Conservation (phyloP, 2,113 vertebrate species). For the Triplophysa dalaica region DNA sequence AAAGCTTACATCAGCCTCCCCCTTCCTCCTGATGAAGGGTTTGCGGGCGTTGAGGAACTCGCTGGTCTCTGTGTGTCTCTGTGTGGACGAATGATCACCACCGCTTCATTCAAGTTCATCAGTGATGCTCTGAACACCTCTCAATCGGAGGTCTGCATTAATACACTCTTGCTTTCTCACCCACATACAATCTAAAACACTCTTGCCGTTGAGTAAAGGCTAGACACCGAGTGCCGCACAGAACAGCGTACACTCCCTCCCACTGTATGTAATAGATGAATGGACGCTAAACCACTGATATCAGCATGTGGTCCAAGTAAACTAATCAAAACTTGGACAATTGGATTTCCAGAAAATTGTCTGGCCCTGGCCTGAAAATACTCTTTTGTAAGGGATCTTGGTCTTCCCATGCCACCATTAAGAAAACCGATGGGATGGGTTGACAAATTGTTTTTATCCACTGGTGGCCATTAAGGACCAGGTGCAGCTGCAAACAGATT, state of each 20-base stretch:
- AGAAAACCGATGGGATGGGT: constrained; percentile 7
- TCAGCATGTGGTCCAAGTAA: constrained; percentile 9
- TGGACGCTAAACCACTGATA: constrained; percentile 27
- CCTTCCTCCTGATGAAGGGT: constrained; percentile 24
- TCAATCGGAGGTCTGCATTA: constrained; percentile 12
- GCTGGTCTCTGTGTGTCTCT: not conserved
- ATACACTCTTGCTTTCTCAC: not conserved
- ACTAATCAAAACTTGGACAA: constrained; percentile 16
- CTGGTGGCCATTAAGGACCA: constrained; percentile 1
- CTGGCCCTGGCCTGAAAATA: not conserved
- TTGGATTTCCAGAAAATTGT: not conserved
- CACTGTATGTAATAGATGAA: constrained; percentile 13
- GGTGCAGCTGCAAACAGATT: constrained; percentile 14
- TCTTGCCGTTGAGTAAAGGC: not conserved
- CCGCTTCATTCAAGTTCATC: constrained; percentile 4
- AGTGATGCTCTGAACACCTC: not conserved
- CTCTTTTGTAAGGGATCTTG: constrained; percentile 14
- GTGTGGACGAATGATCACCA: not conserved
- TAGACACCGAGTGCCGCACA: not conserved
- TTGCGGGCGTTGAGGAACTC: not conserved
- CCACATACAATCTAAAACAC: not conserved
- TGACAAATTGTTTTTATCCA: constrained; percentile 23
- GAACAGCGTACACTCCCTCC: not conserved
- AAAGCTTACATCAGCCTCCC: constrained; percentile 42
- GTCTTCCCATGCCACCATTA: constrained; percentile 19